A percentile compares a stretch with the other conserved stretches of the same genome.
Evolutionary conservation across 1,140 invertebrate species (phyloP).

Genomic region (Cherax quadricarinatus): DNA sequence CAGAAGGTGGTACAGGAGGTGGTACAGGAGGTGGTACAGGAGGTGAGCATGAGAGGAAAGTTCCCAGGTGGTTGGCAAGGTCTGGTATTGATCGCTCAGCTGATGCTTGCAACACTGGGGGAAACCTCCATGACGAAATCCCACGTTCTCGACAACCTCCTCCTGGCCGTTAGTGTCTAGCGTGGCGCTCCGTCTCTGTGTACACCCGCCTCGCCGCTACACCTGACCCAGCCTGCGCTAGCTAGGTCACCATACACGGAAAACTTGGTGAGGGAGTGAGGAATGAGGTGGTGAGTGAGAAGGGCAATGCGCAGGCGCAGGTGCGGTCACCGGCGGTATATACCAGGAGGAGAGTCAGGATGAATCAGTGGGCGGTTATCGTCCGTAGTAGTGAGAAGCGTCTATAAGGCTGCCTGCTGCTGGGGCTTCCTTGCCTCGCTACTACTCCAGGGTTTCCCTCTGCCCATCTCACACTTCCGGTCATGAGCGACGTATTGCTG

Average conservation of each 20-base stretch:
- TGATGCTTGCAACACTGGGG: background rate
- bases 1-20: too few species aligned
- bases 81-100: slow-evolving; percentile 36
- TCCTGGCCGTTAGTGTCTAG: too few species aligned
- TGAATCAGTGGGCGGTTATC: background rate
- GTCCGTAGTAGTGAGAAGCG: background rate
- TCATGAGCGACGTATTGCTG: too few species aligned
- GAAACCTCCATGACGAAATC: slow-evolving; percentile 53
- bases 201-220: background rate
- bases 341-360: background rate
- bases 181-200: background rate
- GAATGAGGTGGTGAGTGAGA: background rate
- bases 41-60: slow-evolving; percentile 7
- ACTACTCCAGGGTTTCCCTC: too few species aligned
- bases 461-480: too few species aligned
- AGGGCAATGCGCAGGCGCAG: too few species aligned
- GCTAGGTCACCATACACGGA: background rate
- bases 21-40: background rate
- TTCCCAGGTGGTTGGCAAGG: slow-evolving; percentile 5
- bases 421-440: too few species aligned
- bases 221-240: background rate
- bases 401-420: too few species aligned
- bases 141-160: background rate
- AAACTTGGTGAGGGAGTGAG: background rate
- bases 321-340: background rate